Evolutionary conservation across 2,888 invertebrate species (phyloP), one percentile per base, ranked within the genome.

Genomic region (Junonia oenone): DNA sequence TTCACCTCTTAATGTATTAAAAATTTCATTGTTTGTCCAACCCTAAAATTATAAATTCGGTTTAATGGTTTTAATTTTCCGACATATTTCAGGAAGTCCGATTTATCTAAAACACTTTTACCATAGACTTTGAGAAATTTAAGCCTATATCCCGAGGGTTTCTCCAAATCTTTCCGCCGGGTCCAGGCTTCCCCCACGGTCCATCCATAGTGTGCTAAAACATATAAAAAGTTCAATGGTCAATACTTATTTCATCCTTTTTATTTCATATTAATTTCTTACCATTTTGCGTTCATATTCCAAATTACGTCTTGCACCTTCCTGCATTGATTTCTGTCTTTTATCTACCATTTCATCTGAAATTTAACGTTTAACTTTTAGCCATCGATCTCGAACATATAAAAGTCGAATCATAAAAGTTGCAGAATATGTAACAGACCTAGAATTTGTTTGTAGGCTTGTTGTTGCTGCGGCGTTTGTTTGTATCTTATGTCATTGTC

Each of bases 41-140:
- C 90, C 90, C 90, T 90, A 59, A 65, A 69, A 51, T 15, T 50
- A 15, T 47, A 19, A 47, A 27, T 37, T 15, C 13, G 26, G 8
- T 3, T 29, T 4, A n/a, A n/a, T n/a, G n/a, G n/a, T n/a, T 50
- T 26, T 4, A 47, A 49, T 38, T 9, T 19, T 15, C 6, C 26
- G 26, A 4, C n/a, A n/a, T n/a, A n/a, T n/a, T n/a, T n/a, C n/a
- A n/a, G n/a, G n/a, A n/a, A n/a, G n/a, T n/a, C n/a, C n/a, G n/a
- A n/a, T n/a, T n/a, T n/a, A n/a, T n/a, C n/a, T n/a, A n/a, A n/a
- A n/a, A n/a, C n/a, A n/a, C n/a, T n/a, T n/a, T 33, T 92, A 95
- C 95, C 94, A 96, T 91, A 65, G 95, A 95, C 78, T 94, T 93
- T 68, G 94, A 92, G 90, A 96, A 95, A 81, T 94, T 92, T 67